Base-by-base conservation (phyloP, 2,888 invertebrate species). In the Ernsta delagoae region DNA sequence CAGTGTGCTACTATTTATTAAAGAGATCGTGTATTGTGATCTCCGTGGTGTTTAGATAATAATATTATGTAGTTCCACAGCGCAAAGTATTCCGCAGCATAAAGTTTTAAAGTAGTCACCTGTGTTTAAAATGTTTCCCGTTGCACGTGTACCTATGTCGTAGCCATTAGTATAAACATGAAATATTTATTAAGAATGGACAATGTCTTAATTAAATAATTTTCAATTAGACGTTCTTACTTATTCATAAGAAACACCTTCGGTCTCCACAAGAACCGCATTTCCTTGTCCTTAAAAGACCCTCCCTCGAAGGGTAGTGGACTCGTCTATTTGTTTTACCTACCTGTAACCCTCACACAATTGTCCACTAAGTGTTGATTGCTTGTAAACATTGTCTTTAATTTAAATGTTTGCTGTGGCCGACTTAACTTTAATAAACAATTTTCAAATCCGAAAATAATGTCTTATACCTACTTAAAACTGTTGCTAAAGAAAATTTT, bases 351-450 rank as follows among this genome's bases (percentile, higher is more conserved):
- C 89, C 89, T 89, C 87, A 80, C 83, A 84, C 85, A 83, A 87
- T 84, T 87, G 89, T 90, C 88, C 89, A 83, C 88, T 90, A 89
- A 92, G 91, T 89, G 92, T 90, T 91, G 89, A 91, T 90, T 90
- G 87, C 89, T 88, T 87, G 90, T 90, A 90, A 91, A 92, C 89
- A 91, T 81, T 75, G 81, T 81, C 79, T 86, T 81, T 85, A 61
- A 62, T 68, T 61, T 82, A 80, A 82, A 79, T 83, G 83, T 83
- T 84, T 83, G 79, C 79, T 75, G 79, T 75, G 72, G 73, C 73
- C 77, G 24, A 39, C 53, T 43, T 64, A 24, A 24, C 9, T 4
- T 56, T 43, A 56, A 56, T 31, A 43, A 11, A 39, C 5, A 39
- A 12, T 39, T 63, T 54, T 12, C 11, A 1, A 11, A 54, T 4